Percentiles rank a stretch among this genome's conserved stretches.
phyloP scores from a whole-genome alignment of 2,888 invertebrate species.

The Clusia tigrina region DNA sequence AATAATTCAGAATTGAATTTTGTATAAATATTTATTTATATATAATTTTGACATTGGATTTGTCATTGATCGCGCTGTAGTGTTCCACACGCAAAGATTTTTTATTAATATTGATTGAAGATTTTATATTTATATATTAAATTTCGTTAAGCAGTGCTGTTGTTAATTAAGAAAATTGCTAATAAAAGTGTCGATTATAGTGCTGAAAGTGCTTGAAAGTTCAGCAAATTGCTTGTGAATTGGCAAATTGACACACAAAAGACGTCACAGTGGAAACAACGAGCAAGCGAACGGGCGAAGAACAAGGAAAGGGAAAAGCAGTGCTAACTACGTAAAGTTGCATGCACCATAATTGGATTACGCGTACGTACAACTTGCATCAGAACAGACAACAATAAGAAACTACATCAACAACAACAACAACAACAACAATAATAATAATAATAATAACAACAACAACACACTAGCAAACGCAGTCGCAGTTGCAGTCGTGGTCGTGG shows the following conservation, averaged over 20 bases:
- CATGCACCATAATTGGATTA: conserved; percentile 28
- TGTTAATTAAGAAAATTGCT: no score
- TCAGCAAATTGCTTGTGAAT: not conserved
- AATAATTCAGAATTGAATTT: conserved; percentile 31
- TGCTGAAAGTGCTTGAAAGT: no score
- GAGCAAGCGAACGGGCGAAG: not conserved
- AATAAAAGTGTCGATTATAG: no score
- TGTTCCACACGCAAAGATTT: not conserved
- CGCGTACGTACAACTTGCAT: conserved; percentile 6
- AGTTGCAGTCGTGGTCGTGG: conserved; percentile 1
- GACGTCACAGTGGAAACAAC: no score
- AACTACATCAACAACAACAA: not conserved
- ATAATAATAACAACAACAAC: not conserved
- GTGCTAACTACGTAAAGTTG: no score
- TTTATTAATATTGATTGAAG: conserved; percentile 36
- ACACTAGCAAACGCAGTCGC: not conserved
- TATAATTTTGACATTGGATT: conserved; percentile 59
- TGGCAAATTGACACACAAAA: no score
- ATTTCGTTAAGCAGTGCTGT: no score
- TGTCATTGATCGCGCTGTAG: conserved; percentile 51
- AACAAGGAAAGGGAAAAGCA: no score
- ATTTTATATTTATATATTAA: no score
- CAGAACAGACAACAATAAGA: no score
- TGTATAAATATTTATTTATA: conserved; percentile 49
- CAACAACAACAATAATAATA: not conserved